Base-by-base conservation (phyloP, 2,797 vertebrate genomes). In the Halcyon badia region DNA sequence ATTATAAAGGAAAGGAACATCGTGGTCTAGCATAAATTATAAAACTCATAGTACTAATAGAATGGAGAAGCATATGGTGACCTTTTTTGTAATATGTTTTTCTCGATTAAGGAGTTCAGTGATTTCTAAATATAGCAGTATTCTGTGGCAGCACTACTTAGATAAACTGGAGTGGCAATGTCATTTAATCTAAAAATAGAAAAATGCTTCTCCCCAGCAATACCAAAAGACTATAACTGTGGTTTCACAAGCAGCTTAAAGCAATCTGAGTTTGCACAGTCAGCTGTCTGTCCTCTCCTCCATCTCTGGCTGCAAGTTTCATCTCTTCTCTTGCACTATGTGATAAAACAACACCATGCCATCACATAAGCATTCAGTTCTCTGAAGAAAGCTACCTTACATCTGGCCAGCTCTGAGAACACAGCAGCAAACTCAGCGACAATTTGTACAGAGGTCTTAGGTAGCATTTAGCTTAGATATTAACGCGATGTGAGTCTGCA, bases 141-240 rank as follows among this genome's bases (percentile, higher is more conserved):
- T 62, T 88, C 25, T 94, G 62, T 24, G 70, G 73, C 66, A 82
- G 83, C 46, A 81, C 49, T 41, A 28, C 66, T 84, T 42, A 90
- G 70, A 90, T 88, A 89, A 94, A 80, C 70, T 49, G 26, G 33
- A 84, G 33, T 91, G 65, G 71, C 75, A 75, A 80, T 71, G 66
- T 65, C 64, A 79, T 93, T 89, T 81, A 41, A 79, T 49, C 80
- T 91, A 89, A 94, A 92, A 96, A 94, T 76, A 92, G 87, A 78
- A 49, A 69, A 91, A 76, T 8, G 19, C 28, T 93, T 87, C 86
- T 79, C 60, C 33, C 44, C 60, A 31, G 1, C 81, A 86, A 94
- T 90, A 86, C 76, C 35, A 65, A 48, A 35, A 75, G 69, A 62
- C 33, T 91, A 41, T 84, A 89, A 78, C 42, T 77, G 82, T 48